These are phyloP conservation scores for Sinella curviseta DNA, from an alignment of 1,140 invertebrate species.

Conservation along the genomic window DNA sequence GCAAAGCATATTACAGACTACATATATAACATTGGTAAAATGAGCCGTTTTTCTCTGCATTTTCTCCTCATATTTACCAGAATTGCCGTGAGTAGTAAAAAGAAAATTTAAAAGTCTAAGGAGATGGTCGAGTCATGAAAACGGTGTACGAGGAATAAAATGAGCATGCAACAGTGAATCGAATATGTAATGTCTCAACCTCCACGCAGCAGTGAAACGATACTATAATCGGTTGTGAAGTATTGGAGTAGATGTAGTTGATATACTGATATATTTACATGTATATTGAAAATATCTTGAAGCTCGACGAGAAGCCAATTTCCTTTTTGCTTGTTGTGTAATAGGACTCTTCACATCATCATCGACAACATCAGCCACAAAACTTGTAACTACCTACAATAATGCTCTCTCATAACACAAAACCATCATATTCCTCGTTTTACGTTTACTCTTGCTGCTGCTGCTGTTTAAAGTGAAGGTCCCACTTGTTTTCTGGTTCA, in stretches of 20 bases:
- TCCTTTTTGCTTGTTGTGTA: background rate
- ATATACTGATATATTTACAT: background rate
- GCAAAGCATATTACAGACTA: no score
- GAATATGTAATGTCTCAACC: background rate
- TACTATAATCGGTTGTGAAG: no score
- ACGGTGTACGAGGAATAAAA: background rate
- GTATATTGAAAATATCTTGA: background rate
- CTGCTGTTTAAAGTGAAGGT: background rate
- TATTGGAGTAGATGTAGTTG: no score
- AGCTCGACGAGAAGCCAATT: background rate
- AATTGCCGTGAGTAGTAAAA: background rate
- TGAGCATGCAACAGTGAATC: background rate
- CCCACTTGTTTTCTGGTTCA: background rate
- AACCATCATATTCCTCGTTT: background rate
- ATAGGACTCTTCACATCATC: background rate
- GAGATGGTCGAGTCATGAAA: background rate
- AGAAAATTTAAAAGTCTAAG: slow-evolving; percentile 13
- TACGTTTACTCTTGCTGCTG: no score
- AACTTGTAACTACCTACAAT: background rate
- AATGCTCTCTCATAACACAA: background rate
- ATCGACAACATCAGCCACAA: background rate
- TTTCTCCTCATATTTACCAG: background rate
- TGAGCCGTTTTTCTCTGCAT: background rate
- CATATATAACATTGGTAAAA: background rate
- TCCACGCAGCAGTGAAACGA: no score